A percentile compares a stretch with the other conserved stretches of the same genome.
Evolutionary conservation across 2,113 vertebrate species (phyloP).

Genomic region (Phyllostomus discolor): DNA sequence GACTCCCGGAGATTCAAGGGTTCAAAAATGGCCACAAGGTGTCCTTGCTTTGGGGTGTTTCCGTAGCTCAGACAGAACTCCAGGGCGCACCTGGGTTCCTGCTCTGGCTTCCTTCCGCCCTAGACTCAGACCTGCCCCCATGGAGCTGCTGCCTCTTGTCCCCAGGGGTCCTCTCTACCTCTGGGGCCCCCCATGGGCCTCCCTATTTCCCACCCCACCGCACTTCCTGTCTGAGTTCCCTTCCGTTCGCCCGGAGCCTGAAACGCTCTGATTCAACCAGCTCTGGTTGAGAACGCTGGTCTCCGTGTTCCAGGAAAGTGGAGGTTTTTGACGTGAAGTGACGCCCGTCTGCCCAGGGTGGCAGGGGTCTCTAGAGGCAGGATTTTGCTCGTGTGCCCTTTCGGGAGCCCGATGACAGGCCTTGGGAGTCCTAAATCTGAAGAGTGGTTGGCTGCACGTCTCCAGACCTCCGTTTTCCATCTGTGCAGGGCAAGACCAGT

Average conservation of each 20-base stretch:
- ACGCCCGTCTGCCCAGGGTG: background rate
- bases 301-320: background rate
- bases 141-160: background rate
- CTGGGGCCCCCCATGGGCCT: too few relatives aligned
- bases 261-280: too few relatives aligned
- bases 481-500: background rate
- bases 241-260: background rate
- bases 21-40: background rate
- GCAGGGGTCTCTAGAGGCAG: background rate
- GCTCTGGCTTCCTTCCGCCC: background rate
- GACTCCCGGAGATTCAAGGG: background rate
- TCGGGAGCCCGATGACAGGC: background rate
- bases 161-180: background rate
- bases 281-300: fast-evolving
- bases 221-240: background rate
- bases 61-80: background rate
- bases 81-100: background rate
- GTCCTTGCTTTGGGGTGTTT: background rate
- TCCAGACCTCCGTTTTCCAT: background rate
- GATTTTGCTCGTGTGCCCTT: background rate
- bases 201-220: background rate
- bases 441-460: background rate
- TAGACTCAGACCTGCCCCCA: background rate
- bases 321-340: background rate
- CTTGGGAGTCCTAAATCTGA: background rate